Evolutionary conservation across 2,113 vertebrate genomes (phyloP).

Genomic region (Vulpes vulpes): DNA sequence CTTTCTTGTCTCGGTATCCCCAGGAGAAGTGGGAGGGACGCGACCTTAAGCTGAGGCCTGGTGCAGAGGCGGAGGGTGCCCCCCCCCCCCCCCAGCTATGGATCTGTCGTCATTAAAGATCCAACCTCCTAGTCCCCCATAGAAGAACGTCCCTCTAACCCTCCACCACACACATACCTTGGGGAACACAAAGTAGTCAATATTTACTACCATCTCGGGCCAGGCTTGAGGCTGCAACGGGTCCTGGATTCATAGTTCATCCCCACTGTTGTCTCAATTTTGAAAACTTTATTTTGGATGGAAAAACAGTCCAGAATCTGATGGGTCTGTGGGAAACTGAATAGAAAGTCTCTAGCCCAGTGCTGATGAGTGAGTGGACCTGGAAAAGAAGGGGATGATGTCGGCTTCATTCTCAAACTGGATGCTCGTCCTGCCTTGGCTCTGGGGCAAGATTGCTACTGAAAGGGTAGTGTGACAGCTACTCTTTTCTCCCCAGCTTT

Average conservation of each 20-base stretch:
- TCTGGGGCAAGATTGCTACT: neutral
- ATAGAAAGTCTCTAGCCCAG: neutral
- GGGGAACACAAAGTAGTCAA: neutral
- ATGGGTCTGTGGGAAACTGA: neutral
- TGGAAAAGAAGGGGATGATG: neutral
- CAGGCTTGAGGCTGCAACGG: neutral
- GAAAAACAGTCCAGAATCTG: neutral
- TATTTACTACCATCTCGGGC: neutral
- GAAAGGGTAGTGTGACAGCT: neutral
- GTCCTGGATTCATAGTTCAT: neutral
- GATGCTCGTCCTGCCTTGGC: neutral
- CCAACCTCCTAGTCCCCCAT: neutral
- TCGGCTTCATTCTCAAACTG: neutral
- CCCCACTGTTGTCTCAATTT: neutral
- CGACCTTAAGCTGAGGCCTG: neutral
- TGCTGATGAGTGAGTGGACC: conserved; percentile 16
- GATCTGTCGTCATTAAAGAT: conserved; percentile 11
- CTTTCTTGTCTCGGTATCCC: neutral
- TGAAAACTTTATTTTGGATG: conserved; percentile 58
- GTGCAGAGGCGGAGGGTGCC: neutral
- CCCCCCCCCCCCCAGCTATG: neutral
- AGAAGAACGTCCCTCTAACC: neutral
- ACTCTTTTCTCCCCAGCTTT: neutral
- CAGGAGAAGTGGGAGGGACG: neutral
- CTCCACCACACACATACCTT: neutral